These are phyloP conservation scores for Oreochromis spilurus DNA, from an alignment of 2,113 vertebrate species.

Conservation along the genomic window DNA sequence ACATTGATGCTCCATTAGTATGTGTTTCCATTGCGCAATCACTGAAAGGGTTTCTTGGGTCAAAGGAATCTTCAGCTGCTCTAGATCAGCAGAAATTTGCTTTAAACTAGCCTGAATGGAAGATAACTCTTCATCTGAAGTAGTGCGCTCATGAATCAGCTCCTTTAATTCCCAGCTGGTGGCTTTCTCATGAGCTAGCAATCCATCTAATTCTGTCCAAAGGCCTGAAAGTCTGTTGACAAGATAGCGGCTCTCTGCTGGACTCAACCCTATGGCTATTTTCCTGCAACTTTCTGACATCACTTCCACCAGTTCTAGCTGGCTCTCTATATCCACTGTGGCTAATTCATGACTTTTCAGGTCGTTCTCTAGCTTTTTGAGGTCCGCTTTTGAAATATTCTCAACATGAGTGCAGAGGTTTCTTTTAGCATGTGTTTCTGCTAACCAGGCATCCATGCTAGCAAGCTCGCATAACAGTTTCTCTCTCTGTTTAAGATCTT, in stretches of 20 bases:
- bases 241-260: conserved; percentile 81
- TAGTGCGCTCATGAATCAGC: conserved; percentile 66
- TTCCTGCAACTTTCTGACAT: conserved; percentile 61
- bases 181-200: conserved; percentile 72
- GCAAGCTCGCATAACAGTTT: conserved; percentile 70
- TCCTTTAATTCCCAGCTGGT: conserved; percentile 71
- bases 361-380: conserved; percentile 57
- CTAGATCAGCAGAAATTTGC: conserved; percentile 43
- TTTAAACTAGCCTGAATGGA: conserved; percentile 68
- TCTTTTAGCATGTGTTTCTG: conserved; percentile 22
- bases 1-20: conserved; percentile 65
- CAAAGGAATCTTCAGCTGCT: conserved; percentile 56
- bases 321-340: conserved; percentile 67
- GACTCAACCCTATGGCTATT: conserved; percentile 64
- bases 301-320: conserved; percentile 57
- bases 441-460: conserved; percentile 71
- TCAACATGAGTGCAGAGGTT: conserved; percentile 32
- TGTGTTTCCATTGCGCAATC: conserved; percentile 20
- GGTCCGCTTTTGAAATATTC: conserved; percentile 29
- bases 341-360: conserved; percentile 54
- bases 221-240: conserved; percentile 77
- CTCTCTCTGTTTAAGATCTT: conserved; percentile 73
- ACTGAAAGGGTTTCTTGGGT: conserved; percentile 30
- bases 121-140: conserved; percentile 69
- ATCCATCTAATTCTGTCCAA: conserved; percentile 69